Percentiles rank a stretch among this genome's conserved stretches.
These are phyloP conservation scores for Pristionchus japonicus DNA, from an alignment of 2,888 invertebrate species.

Conservation along the genomic window DNA sequence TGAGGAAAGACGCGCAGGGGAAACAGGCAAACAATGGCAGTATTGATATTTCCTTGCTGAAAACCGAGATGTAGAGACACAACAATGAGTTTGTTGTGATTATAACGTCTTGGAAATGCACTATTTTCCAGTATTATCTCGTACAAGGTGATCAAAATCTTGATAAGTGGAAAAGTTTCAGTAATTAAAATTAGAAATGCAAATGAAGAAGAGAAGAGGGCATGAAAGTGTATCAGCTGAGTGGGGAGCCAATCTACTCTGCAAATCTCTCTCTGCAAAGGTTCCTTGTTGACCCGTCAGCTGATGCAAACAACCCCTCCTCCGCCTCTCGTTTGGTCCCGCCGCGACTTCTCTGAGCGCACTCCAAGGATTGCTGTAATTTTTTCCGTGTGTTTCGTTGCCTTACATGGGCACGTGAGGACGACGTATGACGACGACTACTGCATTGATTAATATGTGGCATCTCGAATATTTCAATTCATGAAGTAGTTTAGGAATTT, in stretches of 20 bases:
- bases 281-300: neutral
- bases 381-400: neutral
- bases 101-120: no score
- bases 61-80: no score
- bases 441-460: neutral
- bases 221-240: neutral
- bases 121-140: no score
- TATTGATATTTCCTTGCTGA: no score
- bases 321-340: neutral
- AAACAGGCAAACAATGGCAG: no score
- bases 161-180: neutral
- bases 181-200: neutral
- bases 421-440: no score
- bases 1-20: no score
- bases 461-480: no score
- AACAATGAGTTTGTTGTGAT: no score
- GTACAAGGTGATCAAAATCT: no score
- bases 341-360: neutral
- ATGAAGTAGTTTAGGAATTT: no score
- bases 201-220: neutral
- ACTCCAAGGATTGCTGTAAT: neutral
- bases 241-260: neutral
- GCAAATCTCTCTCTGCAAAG: neutral
- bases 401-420: no score
- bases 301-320: neutral